Evolutionary conservation across 2,113 vertebrate genomes (phyloP), one percentile per base, ranked within the genome.

Genomic region (Antechinus flavipes): DNA sequence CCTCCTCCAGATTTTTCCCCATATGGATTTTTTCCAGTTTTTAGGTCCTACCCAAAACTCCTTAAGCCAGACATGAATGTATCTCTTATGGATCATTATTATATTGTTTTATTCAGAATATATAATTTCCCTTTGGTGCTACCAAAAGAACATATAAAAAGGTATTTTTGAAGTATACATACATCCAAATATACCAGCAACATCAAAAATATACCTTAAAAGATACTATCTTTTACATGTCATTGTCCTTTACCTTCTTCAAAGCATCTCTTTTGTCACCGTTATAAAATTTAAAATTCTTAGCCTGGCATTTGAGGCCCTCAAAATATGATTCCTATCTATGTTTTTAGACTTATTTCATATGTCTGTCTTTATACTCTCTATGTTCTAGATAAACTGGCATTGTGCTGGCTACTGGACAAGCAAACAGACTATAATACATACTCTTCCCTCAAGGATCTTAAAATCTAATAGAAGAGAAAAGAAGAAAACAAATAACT

Each of bases 81-180:
- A 93, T 96, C 95, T 96, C 93, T 76, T 76, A 90, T 94, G 96
- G 92, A 54, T 76, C 61, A 53, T 92, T 97, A 90, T 42, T 90
- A 25, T 55, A 42, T 56, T 5, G 2, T 94, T 97, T 93, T 96
- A 61, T 42, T 98, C 98, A 98, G 98, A 98, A 98, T 98, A 98
- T 97, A 92, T 96, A 84, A 54, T 92, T 95, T 56, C 90, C 46
- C 53, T 96, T 61, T 47, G 23, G 55, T 68, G 90, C 91, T 93
- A 42, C 68, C 94, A 61, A 53, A 95, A 91, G 76, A 89, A 50
- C 50, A 76, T 55, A 89, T 84, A 58, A 96, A 91, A 91, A 91
- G 25, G 25, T 24, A 46, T 84, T 84, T 56, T 56, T 84, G 96
- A 97, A 95, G 93, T 68, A 89, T 49, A 49, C 76, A 56, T 46